Conservation (phyloP, 2,113 vertebrate genomes). For the Ivindomyrus marchei region DNA sequence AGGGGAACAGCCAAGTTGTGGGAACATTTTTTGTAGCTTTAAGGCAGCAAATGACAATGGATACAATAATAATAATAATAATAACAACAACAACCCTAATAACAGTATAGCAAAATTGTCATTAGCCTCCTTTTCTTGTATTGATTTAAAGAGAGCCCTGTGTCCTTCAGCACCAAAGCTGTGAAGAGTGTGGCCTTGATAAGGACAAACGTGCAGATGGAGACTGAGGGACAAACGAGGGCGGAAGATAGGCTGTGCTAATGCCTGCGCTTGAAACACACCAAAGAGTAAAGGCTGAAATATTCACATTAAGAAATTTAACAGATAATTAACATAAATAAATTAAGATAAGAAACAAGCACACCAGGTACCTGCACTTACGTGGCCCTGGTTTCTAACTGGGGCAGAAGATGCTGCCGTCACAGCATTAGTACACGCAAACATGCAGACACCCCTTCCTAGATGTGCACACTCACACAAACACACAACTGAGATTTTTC, state of each 20-base stretch:
- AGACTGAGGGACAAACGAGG: background rate
- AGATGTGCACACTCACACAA: constrained; percentile 36
- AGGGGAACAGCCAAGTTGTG: background rate
- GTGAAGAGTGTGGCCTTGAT: background rate
- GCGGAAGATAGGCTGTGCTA: background rate
- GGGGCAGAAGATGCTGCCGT: background rate
- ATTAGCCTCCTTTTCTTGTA: background rate
- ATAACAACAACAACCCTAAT: background rate
- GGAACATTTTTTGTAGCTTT: background rate
- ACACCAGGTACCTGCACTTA: background rate
- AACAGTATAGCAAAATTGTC: background rate
- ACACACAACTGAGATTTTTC: constrained; percentile 19
- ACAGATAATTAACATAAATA: background rate
- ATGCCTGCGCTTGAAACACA: too few relatives aligned
- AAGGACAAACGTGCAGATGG: background rate
- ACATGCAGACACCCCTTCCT: constrained; percentile 15
- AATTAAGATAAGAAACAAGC: background rate
- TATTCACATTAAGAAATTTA: constrained; percentile 1
- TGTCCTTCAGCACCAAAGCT: background rate
- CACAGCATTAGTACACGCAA: constrained; percentile 18
- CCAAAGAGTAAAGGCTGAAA: background rate
- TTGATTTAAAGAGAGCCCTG: background rate
- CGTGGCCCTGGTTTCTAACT: background rate
- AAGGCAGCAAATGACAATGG: background rate
- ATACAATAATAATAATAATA: background rate